Percentiles rank a stretch among this genome's conserved stretches.
Conservation (phyloP, 2,113 vertebrate genomes). For the Coreoperca whiteheadi region DNA sequence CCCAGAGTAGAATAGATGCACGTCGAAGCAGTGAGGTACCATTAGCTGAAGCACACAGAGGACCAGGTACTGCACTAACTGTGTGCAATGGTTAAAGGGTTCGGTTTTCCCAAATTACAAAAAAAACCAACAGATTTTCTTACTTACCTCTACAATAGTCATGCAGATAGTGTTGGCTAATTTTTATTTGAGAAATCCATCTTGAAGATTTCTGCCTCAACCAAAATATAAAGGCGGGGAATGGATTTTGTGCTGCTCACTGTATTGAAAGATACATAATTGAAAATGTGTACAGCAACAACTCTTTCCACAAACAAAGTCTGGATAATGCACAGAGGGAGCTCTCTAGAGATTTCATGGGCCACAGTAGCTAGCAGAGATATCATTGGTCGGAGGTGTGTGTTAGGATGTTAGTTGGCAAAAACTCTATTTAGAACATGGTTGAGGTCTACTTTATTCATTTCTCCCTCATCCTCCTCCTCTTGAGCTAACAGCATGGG, state of each 20-base stretch:
- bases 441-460: neutral
- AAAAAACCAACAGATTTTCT: neutral
- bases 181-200: neutral
- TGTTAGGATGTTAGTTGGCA: neutral
- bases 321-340: neutral
- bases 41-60: neutral
- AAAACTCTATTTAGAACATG: too few relatives aligned
- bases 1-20: constrained; percentile 24
- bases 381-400: neutral
- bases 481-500: neutral
- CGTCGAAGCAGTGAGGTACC: constrained; percentile 35
- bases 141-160: too few relatives aligned
- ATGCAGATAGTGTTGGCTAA: neutral
- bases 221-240: neutral
- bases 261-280: too few relatives aligned
- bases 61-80: neutral
- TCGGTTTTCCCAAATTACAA: neutral
- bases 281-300: neutral
- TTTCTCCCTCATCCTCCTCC: neutral
- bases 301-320: neutral
- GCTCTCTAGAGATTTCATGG: neutral
- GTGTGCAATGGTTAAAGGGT: neutral
- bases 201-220: neutral
- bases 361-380: neutral
- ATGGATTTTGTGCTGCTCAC: neutral